Percentiles rank a stretch among this genome's conserved stretches.
phyloP scores from a whole-genome alignment of 2,888 invertebrate genomes.

The Ernsta delagoae region DNA sequence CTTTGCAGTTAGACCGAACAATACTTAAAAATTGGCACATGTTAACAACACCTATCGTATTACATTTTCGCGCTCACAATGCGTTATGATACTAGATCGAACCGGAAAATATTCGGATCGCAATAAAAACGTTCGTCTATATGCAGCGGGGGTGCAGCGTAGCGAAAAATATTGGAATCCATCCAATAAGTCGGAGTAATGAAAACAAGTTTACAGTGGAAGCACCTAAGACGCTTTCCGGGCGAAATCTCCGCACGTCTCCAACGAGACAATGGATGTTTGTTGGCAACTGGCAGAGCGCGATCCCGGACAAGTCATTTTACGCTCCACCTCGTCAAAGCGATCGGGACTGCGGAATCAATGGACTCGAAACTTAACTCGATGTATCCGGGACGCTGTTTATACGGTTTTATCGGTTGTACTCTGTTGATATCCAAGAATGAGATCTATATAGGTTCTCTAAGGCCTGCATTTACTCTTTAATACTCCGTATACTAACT shows the following conservation, averaged over 20 bases:
- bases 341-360: conserved; percentile 64
- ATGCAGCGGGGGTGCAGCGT: conserved; percentile 71
- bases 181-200: conserved; percentile 80
- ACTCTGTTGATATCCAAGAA: too few species aligned
- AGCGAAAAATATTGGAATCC: conserved; percentile 78
- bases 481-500: too few species aligned
- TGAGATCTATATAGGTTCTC: too few species aligned
- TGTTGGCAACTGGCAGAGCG: conserved; percentile 60
- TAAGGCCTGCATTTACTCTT: too few species aligned
- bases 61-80: conserved; percentile 37
- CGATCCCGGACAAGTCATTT: conserved; percentile 78
- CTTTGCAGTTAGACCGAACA: background rate
- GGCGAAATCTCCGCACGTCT: conserved; percentile 72
- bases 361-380: conserved; percentile 57
- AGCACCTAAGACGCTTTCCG: conserved; percentile 73
- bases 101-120: conserved; percentile 60
- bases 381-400: conserved; percentile 40
- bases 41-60: conserved; percentile 28
- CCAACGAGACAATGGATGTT: conserved; percentile 72
- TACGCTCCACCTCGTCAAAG: conserved; percentile 71
- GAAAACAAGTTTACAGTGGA: conserved; percentile 74
- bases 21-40: conserved; percentile 4
- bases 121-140: conserved; percentile 62
- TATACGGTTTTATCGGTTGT: too few species aligned
- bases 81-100: conserved; percentile 45